Base-by-base conservation (phyloP, 2,797 vertebrate species). In the Thalassophryne amazonica region DNA sequence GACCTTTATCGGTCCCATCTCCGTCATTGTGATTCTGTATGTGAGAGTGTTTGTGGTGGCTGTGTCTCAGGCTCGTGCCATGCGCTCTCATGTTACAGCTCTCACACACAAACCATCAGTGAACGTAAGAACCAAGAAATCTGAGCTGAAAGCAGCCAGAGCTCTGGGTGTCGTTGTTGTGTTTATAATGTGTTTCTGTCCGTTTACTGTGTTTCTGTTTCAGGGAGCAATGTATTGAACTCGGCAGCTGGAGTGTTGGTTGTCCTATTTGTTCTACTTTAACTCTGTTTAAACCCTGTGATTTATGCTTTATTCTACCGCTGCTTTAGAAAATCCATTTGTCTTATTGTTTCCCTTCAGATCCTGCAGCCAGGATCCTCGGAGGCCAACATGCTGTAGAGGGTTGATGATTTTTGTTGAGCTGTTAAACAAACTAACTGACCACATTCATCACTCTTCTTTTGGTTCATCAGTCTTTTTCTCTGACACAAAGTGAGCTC, bases 301-400 rank as follows among this genome's bases (percentile, higher is more conserved):
- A 56, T 73, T n/a, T n/a, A 58, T 31, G 41, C 42, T 4, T 27
- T 38, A 18, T 53, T 48, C 2, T 67, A 72, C 2, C 21, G 60
- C 16, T 74, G 65, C 71, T 74, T 70, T 13, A 52, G 50, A 22
- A 60, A 54, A 43, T 6, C 49, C 3, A 6, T 55, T 0, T 69
- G 47, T 16, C 11, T 37, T 1, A 37, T 64, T 14, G 20, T 64
- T n/a, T 60, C 31, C 1, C 29, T 67, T 14, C 28, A 60, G 29
- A 66, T 60, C 1, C 28, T 66, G 32, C 18, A 54, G 16, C 42
- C 49, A 17, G 42, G 19, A 15, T 66, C 55, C 23, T 8, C 33
- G 8, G 11, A 68, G 8, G 6, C 14, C 20, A 23, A 28, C 11
- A 2, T 36, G 12, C 25, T 23, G 27, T 31, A 50, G 19, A 13